Evolutionary conservation across 2,888 invertebrate genomes (phyloP).

Genomic region (Operophtera brumata): DNA sequence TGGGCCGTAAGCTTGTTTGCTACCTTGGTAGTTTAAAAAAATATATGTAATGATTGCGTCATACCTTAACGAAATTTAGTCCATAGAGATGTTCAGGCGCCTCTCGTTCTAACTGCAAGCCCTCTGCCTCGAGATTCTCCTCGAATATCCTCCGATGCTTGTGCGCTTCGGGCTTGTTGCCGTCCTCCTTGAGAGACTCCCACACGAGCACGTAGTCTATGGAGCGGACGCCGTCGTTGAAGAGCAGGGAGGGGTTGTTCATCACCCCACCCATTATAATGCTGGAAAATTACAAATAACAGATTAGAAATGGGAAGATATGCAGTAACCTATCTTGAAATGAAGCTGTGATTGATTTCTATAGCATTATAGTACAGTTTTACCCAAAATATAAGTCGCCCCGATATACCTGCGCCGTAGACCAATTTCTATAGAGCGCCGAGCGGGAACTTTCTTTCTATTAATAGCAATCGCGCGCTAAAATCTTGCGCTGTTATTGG

Average conservation of each 20-base stretch:
- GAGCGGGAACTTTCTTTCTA: too few species aligned
- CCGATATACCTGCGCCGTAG: too few species aligned
- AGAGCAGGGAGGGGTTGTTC: slow-evolving; percentile 82
- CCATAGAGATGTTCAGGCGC: slow-evolving; percentile 82
- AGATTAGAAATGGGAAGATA: neutral
- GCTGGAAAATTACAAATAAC: slow-evolving; percentile 41
- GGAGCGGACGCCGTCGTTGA: slow-evolving; percentile 85
- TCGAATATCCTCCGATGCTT: slow-evolving; percentile 84
- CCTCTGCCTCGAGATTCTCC: slow-evolving; percentile 85
- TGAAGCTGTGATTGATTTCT: too few species aligned
- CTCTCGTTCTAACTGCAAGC: slow-evolving; percentile 87
- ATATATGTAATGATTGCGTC: too few species aligned
- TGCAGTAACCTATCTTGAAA: neutral
- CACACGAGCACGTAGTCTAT: slow-evolving; percentile 91
- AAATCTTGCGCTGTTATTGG: too few species aligned
- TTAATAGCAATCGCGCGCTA: too few species aligned
- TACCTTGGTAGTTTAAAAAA: too few species aligned
- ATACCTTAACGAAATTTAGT: slow-evolving; percentile 88
- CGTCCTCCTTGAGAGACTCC: slow-evolving; percentile 81
- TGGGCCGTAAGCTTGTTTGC: too few species aligned
- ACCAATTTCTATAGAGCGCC: too few species aligned
- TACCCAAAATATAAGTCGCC: too few species aligned
- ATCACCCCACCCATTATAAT: slow-evolving; percentile 66
- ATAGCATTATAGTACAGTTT: too few species aligned
- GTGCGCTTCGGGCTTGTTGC: slow-evolving; percentile 63